phyloP scores from a whole-genome alignment of 2,888 invertebrate species.

The Heliconius aoede region DNA sequence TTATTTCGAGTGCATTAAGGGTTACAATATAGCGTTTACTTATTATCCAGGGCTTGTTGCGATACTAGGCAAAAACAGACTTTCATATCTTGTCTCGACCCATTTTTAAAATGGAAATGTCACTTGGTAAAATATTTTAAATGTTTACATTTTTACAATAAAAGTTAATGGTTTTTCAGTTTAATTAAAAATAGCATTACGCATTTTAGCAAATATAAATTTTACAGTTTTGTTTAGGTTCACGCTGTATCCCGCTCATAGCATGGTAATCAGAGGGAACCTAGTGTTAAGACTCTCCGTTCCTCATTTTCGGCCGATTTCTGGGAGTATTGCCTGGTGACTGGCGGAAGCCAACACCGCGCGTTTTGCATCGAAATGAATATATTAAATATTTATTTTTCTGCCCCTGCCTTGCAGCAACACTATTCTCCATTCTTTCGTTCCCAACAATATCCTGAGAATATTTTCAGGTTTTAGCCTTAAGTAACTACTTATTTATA shows the following conservation, averaged over 20 bases:
- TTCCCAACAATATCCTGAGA: background rate
- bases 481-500: slow-evolving; percentile 16
- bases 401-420: too few relatives aligned
- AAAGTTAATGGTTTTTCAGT: background rate
- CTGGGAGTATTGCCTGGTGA: too few relatives aligned
- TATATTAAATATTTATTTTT: too few relatives aligned
- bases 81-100: slow-evolving; percentile 42
- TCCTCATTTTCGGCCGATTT: too few relatives aligned
- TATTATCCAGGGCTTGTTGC: slow-evolving; percentile 31
- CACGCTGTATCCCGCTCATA: too few relatives aligned
- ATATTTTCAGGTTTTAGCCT: background rate
- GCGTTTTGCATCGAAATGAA: background rate
- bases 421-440: background rate
- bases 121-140: slow-evolving; percentile 29
- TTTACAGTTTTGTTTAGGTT: too few relatives aligned
- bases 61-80: slow-evolving; percentile 33
- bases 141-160: background rate
- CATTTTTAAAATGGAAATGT: slow-evolving; percentile 37
- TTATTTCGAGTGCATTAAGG: slow-evolving; percentile 36
- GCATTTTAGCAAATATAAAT: too few relatives aligned
- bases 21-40: slow-evolving; percentile 27
- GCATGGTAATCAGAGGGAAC: too few relatives aligned
- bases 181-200: background rate
- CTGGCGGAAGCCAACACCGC: background rate
- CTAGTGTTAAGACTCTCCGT: too few relatives aligned